Evolutionary conservation across 2,888 invertebrate genomes (phyloP).

Genomic region (Eudemis profundana): DNA sequence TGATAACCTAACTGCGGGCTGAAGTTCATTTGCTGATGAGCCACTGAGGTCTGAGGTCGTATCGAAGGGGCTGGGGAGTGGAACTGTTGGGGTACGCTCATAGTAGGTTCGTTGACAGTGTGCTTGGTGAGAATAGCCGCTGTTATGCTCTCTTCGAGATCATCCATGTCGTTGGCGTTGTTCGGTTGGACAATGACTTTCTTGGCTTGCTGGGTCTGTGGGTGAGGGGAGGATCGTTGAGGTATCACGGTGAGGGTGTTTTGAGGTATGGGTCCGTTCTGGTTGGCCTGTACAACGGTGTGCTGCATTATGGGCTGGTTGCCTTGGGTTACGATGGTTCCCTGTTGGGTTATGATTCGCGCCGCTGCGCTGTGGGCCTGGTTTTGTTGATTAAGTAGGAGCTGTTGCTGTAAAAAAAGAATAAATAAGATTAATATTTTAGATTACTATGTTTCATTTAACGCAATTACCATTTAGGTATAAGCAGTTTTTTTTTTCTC

Average conservation of each 20-base stretch:
- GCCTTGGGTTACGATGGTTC: slow-evolving; percentile 75
- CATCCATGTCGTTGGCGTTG: slow-evolving; percentile 80
- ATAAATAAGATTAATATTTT: too few relatives aligned
- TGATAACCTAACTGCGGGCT: slow-evolving; percentile 62
- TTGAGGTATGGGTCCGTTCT: slow-evolving; percentile 67
- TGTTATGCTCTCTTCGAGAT: slow-evolving; percentile 82
- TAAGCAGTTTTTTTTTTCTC: too few relatives aligned
- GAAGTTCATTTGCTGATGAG: slow-evolving; percentile 63
- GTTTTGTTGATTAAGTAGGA: slow-evolving; percentile 70
- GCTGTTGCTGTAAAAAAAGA: slow-evolving; percentile 59
- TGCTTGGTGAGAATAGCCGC: slow-evolving; percentile 80
- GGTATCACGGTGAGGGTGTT: slow-evolving; percentile 60
- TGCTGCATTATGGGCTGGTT: slow-evolving; percentile 62
- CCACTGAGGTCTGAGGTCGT: slow-evolving; percentile 54
- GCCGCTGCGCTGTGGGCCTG: slow-evolving; percentile 57
- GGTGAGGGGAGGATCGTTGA: slow-evolving; percentile 63
- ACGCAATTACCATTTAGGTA: too few relatives aligned
- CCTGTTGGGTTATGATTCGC: slow-evolving; percentile 76
- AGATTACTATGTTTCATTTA: too few relatives aligned
- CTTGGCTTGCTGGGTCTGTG: slow-evolving; percentile 57
- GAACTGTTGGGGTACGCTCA: slow-evolving; percentile 64
- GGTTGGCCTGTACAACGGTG: slow-evolving; percentile 63
- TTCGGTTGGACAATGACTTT: slow-evolving; percentile 78
- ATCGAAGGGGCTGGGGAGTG: slow-evolving; percentile 64
- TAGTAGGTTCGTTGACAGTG: slow-evolving; percentile 60